Conservation (phyloP, 2,888 invertebrate genomes). For the Leptinotarsa juncta region DNA sequence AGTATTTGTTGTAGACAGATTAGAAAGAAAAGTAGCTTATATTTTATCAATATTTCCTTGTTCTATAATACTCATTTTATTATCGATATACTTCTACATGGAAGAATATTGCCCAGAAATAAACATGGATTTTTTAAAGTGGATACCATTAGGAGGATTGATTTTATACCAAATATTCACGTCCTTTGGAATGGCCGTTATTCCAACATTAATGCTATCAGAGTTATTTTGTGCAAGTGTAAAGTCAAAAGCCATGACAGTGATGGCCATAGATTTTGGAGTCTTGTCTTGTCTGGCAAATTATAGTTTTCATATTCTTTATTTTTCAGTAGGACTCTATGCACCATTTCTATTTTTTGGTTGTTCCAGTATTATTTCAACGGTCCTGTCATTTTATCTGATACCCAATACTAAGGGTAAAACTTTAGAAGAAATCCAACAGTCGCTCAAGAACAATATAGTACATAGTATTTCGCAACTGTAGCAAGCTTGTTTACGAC, state of each 20-base stretch:
- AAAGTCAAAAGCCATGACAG: slow-evolving; percentile 55
- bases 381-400: slow-evolving; percentile 22
- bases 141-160: slow-evolving; percentile 58
- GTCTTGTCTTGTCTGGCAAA: slow-evolving; percentile 47
- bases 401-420: slow-evolving; percentile 40
- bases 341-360: slow-evolving; percentile 30
- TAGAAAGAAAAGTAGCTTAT: slow-evolving; percentile 50
- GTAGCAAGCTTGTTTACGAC: no score
- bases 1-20: slow-evolving; percentile 48
- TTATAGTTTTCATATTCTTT: slow-evolving; percentile 53
- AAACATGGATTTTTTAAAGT: slow-evolving; percentile 48
- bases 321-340: slow-evolving; percentile 13
- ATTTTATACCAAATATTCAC: slow-evolving; percentile 52
- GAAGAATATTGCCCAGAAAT: slow-evolving; percentile 43
- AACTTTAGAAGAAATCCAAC: slow-evolving; percentile 39
- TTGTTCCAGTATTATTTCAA: slow-evolving; percentile 8
- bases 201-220: slow-evolving; percentile 55
- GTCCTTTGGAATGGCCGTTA: slow-evolving; percentile 52
- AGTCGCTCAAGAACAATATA: slow-evolving; percentile 21
- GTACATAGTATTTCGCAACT: no score
- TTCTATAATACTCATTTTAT: slow-evolving; percentile 34
- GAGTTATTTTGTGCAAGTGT: slow-evolving; percentile 59
- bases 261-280: slow-evolving; percentile 50
- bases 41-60: slow-evolving; percentile 49
- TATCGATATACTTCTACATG: slow-evolving; percentile 51